phyloP scores from a whole-genome alignment of 2,888 invertebrate species.

The Drosophila rellima region DNA sequence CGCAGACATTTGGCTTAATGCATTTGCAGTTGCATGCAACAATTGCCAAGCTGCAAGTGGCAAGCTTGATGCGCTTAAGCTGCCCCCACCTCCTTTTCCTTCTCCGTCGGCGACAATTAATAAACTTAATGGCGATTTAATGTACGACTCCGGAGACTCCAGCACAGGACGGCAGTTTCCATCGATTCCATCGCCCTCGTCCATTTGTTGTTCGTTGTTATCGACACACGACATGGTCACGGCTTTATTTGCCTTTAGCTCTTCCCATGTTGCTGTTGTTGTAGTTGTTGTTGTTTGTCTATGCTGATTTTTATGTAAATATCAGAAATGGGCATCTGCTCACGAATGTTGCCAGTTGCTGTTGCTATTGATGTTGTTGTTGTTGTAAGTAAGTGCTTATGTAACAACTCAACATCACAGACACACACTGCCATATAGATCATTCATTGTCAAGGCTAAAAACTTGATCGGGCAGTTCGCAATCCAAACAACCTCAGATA shows the following conservation, averaged over 20 bases:
- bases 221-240: conserved; percentile 70
- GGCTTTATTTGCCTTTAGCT: conserved; percentile 61
- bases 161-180: conserved; percentile 13
- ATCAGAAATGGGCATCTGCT: conserved; percentile 53
- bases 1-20: conserved; percentile 68
- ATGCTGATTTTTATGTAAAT: conserved; percentile 70
- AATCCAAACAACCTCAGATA: conserved; percentile 12
- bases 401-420: conserved; percentile 5
- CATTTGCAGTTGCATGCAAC: conserved; percentile 55
- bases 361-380: background rate
- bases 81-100: conserved; percentile 40
- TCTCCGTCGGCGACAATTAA: conserved; percentile 76
- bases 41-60: conserved; percentile 18
- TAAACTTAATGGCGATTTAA: conserved; percentile 82
- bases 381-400: conserved; percentile 11
- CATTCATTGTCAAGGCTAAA: conserved; percentile 24
- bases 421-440: background rate
- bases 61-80: conserved; percentile 21
- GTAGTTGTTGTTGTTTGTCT: conserved; percentile 55
- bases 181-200: conserved; percentile 11
- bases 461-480: conserved; percentile 15
- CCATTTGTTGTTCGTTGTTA: conserved; percentile 53
- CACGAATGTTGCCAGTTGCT: conserved; percentile 14
- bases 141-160: conserved; percentile 60
- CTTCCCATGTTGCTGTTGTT: background rate